A percentile compares a stretch with the other conserved stretches of the same genome.
phyloP scores from a whole-genome alignment of 2,888 invertebrate genomes.

The Syritta pipiens region DNA sequence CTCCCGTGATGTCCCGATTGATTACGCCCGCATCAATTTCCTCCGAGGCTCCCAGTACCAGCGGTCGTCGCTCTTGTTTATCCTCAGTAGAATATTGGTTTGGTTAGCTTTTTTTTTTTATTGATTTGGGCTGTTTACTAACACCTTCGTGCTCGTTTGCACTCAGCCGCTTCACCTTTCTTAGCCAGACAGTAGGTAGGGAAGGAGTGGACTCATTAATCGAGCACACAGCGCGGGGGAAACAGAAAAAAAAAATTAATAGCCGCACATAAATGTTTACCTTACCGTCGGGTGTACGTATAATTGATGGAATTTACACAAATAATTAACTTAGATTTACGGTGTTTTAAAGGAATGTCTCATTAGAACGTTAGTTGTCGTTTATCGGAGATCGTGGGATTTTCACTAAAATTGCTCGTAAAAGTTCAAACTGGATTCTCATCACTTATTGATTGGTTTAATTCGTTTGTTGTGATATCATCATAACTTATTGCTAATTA shows the following conservation, averaged over 20 bases:
- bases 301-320: constrained; percentile 3
- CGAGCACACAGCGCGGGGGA: neutral
- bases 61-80: constrained; percentile 23
- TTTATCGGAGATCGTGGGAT: neutral
- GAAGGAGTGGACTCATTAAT: neutral
- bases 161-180: neutral
- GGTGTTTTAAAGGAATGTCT: neutral
- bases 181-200: constrained; percentile 1
- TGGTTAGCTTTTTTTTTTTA: constrained; percentile 37
- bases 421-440: too few relatives aligned
- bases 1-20: constrained; percentile 13
- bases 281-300: neutral
- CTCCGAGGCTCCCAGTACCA: neutral
- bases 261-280: neutral
- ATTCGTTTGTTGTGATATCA: too few relatives aligned
- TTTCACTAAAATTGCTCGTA: too few relatives aligned
- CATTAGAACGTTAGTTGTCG: neutral
- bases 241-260: neutral
- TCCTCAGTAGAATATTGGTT: constrained; percentile 5
- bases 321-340: neutral
- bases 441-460: too few relatives aligned
- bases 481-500: too few relatives aligned
- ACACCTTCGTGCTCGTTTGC: neutral
- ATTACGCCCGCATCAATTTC: neutral
- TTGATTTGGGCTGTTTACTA: constrained; percentile 41